Percentiles rank a stretch among this genome's conserved stretches.
Conservation (phyloP, 2,113 vertebrate species). For the Saguinus imperator region DNA sequence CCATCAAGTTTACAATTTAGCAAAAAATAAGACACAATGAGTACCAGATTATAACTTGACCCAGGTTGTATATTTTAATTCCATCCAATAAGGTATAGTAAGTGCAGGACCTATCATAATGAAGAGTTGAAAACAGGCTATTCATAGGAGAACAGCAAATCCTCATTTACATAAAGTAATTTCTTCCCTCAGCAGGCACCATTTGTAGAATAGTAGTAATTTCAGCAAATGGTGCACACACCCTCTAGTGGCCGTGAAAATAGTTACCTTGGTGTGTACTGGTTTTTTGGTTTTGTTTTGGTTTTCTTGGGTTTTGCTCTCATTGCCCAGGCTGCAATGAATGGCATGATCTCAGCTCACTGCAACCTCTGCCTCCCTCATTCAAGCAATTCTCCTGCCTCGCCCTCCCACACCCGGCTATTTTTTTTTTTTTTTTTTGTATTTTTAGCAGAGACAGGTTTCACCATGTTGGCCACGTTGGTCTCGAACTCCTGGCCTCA, state of each 20-base stretch:
- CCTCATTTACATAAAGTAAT: not conserved
- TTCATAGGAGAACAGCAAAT: not conserved
- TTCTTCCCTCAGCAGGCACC: not conserved
- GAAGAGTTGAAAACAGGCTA: not conserved
- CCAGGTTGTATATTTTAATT: constrained; percentile 19
- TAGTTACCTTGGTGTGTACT: not conserved
- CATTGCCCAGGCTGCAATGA: too few relatives aligned
- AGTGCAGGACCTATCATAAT: not conserved
- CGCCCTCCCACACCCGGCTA: too few relatives aligned
- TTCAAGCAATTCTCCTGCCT: too few relatives aligned
- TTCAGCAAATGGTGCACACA: not conserved
- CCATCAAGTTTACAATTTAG: not conserved
- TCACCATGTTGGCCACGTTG: too few relatives aligned
- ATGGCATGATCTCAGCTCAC: too few relatives aligned
- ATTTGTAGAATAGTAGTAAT: not conserved
- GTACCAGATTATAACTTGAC: not conserved
- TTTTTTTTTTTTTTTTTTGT: too few relatives aligned
- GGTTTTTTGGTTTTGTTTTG: too few relatives aligned
- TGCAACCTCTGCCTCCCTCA: too few relatives aligned
- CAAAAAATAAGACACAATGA: not conserved
- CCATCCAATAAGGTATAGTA: not conserved
- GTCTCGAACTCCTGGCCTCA: too few relatives aligned
- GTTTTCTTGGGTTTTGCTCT: too few relatives aligned
- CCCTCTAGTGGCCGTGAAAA: constrained; percentile 61
- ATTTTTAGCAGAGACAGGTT: too few relatives aligned